These are phyloP conservation scores for Acrocephalus scirpaceus DNA, from an alignment of 2,797 vertebrate genomes.

Conservation along the genomic window DNA sequence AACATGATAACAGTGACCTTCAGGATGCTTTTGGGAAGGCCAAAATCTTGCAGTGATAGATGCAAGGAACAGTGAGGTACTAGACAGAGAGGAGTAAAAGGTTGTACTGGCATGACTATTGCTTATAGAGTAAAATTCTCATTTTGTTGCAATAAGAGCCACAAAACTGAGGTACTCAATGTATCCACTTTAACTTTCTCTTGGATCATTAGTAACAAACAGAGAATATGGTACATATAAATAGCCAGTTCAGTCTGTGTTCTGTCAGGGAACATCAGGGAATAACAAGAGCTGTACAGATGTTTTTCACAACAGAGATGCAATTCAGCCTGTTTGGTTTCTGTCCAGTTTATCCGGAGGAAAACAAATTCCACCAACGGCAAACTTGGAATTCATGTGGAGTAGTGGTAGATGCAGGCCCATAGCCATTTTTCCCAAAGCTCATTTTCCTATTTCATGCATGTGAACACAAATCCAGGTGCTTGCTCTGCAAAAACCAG, in stretches of 20 bases:
- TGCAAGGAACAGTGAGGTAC: background rate
- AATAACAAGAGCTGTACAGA: background rate
- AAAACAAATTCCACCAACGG: background rate
- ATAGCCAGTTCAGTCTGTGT: background rate
- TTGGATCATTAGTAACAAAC: background rate
- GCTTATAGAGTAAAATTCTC: background rate
- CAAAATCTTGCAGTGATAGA: background rate
- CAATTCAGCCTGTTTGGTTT: background rate
- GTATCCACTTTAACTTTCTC: background rate
- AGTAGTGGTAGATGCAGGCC: background rate
- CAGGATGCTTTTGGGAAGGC: background rate
- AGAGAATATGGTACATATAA: background rate
- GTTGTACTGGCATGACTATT: background rate
- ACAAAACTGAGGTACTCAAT: background rate
- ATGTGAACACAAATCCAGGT: background rate
- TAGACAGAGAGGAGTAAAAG: background rate
- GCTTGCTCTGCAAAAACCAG: background rate
- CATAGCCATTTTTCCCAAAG: background rate
- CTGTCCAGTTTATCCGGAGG: background rate
- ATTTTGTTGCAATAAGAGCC: background rate
- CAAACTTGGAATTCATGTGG: background rate
- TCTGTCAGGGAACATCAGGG: background rate
- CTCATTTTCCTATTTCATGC: background rate
- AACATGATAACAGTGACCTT: background rate
- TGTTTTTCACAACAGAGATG: background rate